phyloP scores from a whole-genome alignment of 2,888 invertebrate species.

The Sturmia bella region DNA sequence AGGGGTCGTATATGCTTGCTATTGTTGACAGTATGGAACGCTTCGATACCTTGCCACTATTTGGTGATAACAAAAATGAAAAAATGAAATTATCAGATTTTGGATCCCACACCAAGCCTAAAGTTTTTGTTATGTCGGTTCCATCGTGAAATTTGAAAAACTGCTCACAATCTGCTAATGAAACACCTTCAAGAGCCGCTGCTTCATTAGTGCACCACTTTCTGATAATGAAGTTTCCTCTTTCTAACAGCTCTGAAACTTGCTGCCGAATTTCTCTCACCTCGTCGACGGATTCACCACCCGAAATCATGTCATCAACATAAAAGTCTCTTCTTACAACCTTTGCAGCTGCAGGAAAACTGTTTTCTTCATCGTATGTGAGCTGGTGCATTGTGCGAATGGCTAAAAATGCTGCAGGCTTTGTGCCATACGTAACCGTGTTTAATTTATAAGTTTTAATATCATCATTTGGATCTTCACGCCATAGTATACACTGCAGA shows the following conservation, averaged over 20 bases:
- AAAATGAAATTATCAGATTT: too few relatives aligned
- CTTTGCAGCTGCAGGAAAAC: not conserved
- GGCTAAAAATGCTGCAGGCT: not conserved
- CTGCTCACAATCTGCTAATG: not conserved
- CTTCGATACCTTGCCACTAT: not conserved
- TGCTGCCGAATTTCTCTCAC: not conserved
- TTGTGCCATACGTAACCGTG: too few relatives aligned
- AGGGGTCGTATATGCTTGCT: not conserved
- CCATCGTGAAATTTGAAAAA: not conserved
- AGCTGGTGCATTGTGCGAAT: not conserved
- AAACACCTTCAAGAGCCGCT: not conserved
- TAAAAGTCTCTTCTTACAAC: not conserved
- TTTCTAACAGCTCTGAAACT: not conserved
- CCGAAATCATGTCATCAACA: constrained; percentile 5
- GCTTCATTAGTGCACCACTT: too few relatives aligned
- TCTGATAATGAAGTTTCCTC: too few relatives aligned
- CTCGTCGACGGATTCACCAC: too few relatives aligned
- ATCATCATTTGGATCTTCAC: too few relatives aligned
- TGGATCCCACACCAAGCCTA: too few relatives aligned
- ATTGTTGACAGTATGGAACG: too few relatives aligned
- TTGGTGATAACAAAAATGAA: not conserved
- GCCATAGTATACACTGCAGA: too few relatives aligned
- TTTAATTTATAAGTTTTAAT: too few relatives aligned
- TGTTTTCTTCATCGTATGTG: too few relatives aligned
- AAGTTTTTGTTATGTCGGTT: not conserved